Percentiles rank a stretch among this genome's conserved stretches.
Evolutionary conservation across 1,140 invertebrate genomes (phyloP).

Genomic region (Drosophila sproati): DNA sequence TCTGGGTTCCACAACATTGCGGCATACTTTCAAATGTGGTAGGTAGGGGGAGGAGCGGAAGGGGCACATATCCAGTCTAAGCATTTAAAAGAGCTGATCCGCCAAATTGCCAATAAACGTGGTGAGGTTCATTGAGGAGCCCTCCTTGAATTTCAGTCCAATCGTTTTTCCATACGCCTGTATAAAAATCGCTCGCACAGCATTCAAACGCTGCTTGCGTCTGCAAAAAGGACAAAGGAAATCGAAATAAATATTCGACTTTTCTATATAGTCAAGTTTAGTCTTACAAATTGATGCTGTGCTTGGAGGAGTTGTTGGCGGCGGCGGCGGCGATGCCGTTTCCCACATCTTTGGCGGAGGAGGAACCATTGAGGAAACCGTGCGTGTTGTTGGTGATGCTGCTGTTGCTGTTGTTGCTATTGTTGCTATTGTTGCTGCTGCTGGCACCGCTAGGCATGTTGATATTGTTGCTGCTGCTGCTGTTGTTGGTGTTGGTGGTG

Average conservation of each 20-base stretch:
- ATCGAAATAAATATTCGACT: background rate
- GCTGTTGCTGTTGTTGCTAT: slow-evolving; percentile 86
- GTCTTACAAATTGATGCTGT: slow-evolving; percentile 63
- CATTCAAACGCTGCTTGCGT: slow-evolving; percentile 86
- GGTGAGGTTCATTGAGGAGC: slow-evolving; percentile 74
- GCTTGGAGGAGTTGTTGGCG: slow-evolving; percentile 46
- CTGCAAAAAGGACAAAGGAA: slow-evolving; percentile 62
- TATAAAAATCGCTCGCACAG: slow-evolving; percentile 81
- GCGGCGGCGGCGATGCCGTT: slow-evolving; percentile 34
- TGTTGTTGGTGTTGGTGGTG: slow-evolving; percentile 63
- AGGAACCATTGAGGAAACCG: slow-evolving; percentile 84
- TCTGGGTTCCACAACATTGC: background rate
- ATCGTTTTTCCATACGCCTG: slow-evolving; percentile 83
- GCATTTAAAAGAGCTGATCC: slow-evolving; percentile 70
- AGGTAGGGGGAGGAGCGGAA: background rate
- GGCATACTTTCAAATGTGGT: slow-evolving; percentile 30
- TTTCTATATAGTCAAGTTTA: background rate
- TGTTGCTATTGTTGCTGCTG: slow-evolving; percentile 84
- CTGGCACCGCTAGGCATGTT: slow-evolving; percentile 57
- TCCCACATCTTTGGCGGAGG: slow-evolving; percentile 58
- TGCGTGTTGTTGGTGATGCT: slow-evolving; percentile 85
- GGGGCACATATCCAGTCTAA: background rate
- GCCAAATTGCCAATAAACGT: slow-evolving; percentile 78
- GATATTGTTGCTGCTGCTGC: slow-evolving; percentile 86
- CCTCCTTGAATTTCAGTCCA: slow-evolving; percentile 84